Conservation (phyloP, 2,888 invertebrate species). For the Volucella inflata region DNA sequence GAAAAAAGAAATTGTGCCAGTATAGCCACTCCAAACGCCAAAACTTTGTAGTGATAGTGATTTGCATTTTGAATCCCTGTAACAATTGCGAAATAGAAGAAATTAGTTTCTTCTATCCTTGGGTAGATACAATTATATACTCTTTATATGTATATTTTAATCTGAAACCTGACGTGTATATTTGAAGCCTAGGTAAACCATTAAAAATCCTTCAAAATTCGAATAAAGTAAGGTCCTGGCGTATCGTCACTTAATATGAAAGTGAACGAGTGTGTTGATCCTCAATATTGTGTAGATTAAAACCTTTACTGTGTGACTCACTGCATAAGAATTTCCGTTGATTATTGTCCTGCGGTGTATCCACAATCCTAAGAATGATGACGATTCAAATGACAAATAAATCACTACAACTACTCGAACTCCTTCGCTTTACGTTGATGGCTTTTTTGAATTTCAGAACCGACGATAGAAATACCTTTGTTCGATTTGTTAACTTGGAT, state of each 20-base stretch:
- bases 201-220: constrained; percentile 6
- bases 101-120: neutral
- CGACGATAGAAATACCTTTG: constrained; percentile 82
- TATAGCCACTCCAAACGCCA: constrained; percentile 1
- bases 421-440: constrained; percentile 81
- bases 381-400: constrained; percentile 82
- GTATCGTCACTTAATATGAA: constrained; percentile 30
- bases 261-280: neutral
- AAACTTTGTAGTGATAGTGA: constrained; percentile 9
- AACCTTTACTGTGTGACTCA: neutral
- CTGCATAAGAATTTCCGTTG: constrained; percentile 10
- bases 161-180: constrained; percentile 48
- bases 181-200: constrained; percentile 2
- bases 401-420: constrained; percentile 83
- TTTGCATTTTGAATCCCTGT: constrained; percentile 44
- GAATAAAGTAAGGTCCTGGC: neutral
- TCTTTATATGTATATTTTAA: constrained; percentile 1
- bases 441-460: constrained; percentile 82
- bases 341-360: constrained; percentile 58
- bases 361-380: neutral
- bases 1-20: neutral
- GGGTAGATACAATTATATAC: neutral
- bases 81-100: constrained; percentile 16
- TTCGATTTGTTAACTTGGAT: constrained; percentile 82
- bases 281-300: neutral